Conservation (phyloP, 2,888 invertebrate genomes). For the Scaptomyza flava region DNA sequence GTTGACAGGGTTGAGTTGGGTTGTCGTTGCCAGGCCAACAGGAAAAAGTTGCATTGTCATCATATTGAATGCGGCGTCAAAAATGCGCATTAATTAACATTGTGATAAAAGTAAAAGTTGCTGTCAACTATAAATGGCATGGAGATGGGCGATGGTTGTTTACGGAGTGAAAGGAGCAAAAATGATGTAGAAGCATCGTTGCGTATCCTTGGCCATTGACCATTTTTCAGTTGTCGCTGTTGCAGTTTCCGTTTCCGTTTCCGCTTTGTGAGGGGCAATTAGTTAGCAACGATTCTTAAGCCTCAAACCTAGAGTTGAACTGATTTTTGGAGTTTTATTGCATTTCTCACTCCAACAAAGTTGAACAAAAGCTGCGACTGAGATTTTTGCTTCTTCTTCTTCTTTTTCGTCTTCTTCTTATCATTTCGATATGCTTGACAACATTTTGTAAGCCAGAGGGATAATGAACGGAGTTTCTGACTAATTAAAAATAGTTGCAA, state of each 20-base stretch:
- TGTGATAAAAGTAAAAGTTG: constrained; percentile 54
- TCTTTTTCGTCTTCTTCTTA: constrained; percentile 3
- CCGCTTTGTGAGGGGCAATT: constrained; percentile 39
- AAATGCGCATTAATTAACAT: constrained; percentile 69
- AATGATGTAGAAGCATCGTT: background rate
- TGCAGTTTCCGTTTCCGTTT: constrained; percentile 31
- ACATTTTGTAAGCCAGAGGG: constrained; percentile 5
- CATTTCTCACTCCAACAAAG: background rate
- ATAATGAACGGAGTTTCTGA: constrained; percentile 21
- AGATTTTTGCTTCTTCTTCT: constrained; percentile 11
- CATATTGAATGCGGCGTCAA: constrained; percentile 30
- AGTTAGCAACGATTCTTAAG: constrained; percentile 34
- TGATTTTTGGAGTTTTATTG: constrained; percentile 5
- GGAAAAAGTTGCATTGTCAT: constrained; percentile 34
- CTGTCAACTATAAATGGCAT: constrained; percentile 42
- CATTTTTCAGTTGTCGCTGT: constrained; percentile 19
- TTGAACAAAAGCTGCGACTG: constrained; percentile 20
- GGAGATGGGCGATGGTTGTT: background rate
- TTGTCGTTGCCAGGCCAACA: constrained; percentile 36
- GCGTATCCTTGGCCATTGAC: constrained; percentile 7
- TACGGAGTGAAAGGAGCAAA: no score
- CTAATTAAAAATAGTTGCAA: constrained; percentile 57
- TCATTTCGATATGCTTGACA: constrained; percentile 37
- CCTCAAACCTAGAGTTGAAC: constrained; percentile 9
- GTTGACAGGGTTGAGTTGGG: background rate